phyloP scores from a whole-genome alignment of 2,113 vertebrate genomes.

The Tylochromis polylepis region DNA sequence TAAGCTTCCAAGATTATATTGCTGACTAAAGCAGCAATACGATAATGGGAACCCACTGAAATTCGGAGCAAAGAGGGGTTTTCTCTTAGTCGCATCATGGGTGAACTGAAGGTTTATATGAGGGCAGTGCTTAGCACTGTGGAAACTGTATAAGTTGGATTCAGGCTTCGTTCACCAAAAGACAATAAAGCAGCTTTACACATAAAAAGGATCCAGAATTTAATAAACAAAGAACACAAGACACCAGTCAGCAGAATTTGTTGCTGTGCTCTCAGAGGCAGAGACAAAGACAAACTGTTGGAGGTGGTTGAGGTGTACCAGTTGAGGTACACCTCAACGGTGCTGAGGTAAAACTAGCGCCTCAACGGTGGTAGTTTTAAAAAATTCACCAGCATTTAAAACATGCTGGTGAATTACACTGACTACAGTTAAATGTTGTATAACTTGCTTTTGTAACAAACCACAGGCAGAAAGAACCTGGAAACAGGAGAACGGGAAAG shows the following conservation, averaged over 20 bases:
- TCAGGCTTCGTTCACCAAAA: not conserved
- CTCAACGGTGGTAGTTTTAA: no score
- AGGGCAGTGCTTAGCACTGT: not conserved
- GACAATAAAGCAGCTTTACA: not conserved
- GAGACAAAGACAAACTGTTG: not conserved
- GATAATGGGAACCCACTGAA: not conserved
- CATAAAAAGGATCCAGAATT: not conserved
- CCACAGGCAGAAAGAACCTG: not conserved
- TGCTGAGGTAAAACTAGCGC: no score
- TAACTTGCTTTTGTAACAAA: not conserved
- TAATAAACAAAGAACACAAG: not conserved
- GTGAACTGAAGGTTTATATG: not conserved
- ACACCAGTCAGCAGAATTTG: not conserved
- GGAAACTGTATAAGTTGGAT: not conserved
- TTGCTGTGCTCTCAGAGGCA: not conserved
- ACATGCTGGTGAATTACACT: not conserved
- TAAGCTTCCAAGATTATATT: not conserved
- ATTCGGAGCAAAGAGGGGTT: not conserved
- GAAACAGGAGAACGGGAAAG: not conserved
- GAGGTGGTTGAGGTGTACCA: not conserved
- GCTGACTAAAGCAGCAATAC: not conserved
- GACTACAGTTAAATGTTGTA: not conserved
- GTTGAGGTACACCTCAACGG: no score
- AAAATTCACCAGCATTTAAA: no score
- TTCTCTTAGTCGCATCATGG: not conserved